phyloP scores from a whole-genome alignment of 1,140 invertebrate species.

The Drosophila takahashii region DNA sequence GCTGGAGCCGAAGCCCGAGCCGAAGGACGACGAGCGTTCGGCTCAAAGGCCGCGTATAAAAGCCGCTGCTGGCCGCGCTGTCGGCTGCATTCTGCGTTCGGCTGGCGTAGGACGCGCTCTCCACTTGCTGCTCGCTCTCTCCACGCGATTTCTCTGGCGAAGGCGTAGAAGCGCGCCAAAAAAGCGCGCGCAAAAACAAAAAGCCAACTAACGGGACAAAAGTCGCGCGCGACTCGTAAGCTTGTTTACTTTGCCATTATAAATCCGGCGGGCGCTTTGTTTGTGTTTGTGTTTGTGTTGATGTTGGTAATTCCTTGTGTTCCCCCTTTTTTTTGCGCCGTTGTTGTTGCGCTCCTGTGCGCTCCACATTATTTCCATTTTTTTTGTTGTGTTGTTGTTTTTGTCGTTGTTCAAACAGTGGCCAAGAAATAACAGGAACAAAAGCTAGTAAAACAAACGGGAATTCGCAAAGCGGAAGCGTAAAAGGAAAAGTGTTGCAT shows the following conservation, averaged over 20 bases:
- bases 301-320: slow-evolving; percentile 51
- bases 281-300: slow-evolving; percentile 75
- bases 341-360: slow-evolving; percentile 8
- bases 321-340: slow-evolving; percentile 10
- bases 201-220: slow-evolving; percentile 39
- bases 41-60: slow-evolving; percentile 53
- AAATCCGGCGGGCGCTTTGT: slow-evolving; percentile 66
- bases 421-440: slow-evolving; percentile 51
- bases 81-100: slow-evolving; percentile 73
- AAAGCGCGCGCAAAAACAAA: slow-evolving; percentile 77
- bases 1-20: slow-evolving; percentile 15
- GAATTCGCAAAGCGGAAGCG: slow-evolving; percentile 62
- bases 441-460: slow-evolving; percentile 43
- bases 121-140: neutral
- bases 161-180: slow-evolving; percentile 33
- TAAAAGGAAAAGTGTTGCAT: slow-evolving; percentile 78
- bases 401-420: slow-evolving; percentile 57
- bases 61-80: slow-evolving; percentile 37
- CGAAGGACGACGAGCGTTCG: slow-evolving; percentile 13
- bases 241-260: slow-evolving; percentile 78
- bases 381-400: slow-evolving; percentile 41
- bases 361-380: slow-evolving; percentile 13
- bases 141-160: neutral
- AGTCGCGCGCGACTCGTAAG: slow-evolving; percentile 65
- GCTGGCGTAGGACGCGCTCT: slow-evolving; percentile 64